Percentiles rank a stretch among this genome's conserved stretches.
Conservation (phyloP, 64 coral and sea anemone genomes). For the Pocillopora damicornis region DNA sequence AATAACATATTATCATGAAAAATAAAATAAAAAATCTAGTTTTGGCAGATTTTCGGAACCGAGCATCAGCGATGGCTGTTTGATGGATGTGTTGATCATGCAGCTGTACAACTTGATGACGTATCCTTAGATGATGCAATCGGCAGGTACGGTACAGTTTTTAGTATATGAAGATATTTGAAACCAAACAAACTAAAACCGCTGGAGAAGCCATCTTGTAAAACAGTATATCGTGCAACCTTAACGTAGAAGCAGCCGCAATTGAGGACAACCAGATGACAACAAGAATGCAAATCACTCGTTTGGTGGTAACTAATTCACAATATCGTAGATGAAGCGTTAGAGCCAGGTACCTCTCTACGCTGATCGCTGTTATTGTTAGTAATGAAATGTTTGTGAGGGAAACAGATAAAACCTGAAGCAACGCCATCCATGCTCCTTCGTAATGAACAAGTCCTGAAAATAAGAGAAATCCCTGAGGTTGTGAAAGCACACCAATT, state of each 20-base stretch:
- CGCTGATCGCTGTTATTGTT: neutral
- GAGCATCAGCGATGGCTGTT: neutral
- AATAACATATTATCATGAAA: neutral
- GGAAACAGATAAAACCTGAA: neutral
- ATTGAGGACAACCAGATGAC: neutral
- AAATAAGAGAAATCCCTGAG: neutral
- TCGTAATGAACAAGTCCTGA: neutral
- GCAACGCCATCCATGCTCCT: neutral
- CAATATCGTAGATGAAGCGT: conserved; percentile 23
- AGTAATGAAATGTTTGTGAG: neutral
- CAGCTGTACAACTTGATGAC: neutral
- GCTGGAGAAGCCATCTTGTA: neutral
- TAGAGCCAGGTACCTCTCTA: conserved; percentile 25
- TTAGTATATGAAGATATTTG: conserved; percentile 56
- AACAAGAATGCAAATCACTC: neutral
- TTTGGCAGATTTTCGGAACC: conserved; percentile 16
- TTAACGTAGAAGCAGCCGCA: neutral
- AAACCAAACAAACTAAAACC: neutral
- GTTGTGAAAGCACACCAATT: conserved; percentile 11
- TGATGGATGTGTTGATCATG: neutral
- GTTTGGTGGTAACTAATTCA: neutral
- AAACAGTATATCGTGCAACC: neutral
- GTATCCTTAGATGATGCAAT: neutral
- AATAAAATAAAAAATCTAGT: conserved; percentile 13
- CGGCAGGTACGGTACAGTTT: conserved; percentile 69